These are phyloP conservation scores for Eupithecia abbreviata DNA, from an alignment of 2,888 invertebrate species.

Conservation along the genomic window DNA sequence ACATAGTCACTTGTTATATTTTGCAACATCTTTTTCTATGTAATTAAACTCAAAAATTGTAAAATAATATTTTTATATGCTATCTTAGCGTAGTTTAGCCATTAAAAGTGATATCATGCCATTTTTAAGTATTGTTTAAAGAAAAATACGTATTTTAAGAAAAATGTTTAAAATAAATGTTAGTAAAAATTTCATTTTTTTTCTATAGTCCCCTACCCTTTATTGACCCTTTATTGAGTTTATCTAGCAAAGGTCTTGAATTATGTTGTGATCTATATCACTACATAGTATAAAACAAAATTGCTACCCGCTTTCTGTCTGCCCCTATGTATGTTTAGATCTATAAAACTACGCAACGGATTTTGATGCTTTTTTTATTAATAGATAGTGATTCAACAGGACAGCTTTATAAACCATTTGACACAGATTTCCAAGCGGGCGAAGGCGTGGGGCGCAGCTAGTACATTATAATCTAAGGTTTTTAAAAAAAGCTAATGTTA, in stretches of 20 bases:
- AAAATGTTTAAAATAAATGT: constrained; percentile 51
- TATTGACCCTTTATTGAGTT: no score
- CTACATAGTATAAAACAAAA: no score
- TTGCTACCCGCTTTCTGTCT: no score
- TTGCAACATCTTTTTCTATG: constrained; percentile 5
- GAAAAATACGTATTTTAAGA: constrained; percentile 49
- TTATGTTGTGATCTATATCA: no score
- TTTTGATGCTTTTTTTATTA: no score
- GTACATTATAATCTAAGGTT: background rate
- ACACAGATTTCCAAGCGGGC: no score
- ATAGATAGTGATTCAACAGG: no score
- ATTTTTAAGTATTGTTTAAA: constrained; percentile 69
- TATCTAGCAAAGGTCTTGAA: no score
- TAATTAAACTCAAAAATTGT: background rate
- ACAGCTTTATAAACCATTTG: no score
- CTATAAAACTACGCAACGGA: no score
- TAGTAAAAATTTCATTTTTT: constrained; percentile 4
- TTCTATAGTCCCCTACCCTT: background rate
- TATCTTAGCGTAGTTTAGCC: constrained; percentile 42
- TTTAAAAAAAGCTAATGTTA: background rate
- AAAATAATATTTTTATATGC: constrained; percentile 9
- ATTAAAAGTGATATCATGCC: constrained; percentile 74
- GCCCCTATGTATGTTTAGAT: no score
- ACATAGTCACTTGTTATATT: constrained; percentile 15
- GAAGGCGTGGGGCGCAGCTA: no score